Evolutionary conservation across 2,888 invertebrate species (phyloP), one percentile per base, ranked within the genome.

Genomic region (Chrysodeixis includens): DNA sequence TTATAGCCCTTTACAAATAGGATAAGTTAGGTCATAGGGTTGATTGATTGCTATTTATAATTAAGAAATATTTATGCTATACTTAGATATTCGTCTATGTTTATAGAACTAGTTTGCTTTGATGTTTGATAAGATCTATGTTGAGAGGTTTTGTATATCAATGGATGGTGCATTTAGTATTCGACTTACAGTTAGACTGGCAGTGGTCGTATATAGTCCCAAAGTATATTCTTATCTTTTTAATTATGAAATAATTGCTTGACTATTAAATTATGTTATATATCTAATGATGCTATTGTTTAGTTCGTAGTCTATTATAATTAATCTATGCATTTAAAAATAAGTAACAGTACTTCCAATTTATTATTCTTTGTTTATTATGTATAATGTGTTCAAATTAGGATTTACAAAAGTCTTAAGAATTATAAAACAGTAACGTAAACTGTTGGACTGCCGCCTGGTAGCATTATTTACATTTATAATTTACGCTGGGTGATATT

Each of bases 401-500:
- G 74, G 55, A 79, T 70, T 76, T 72, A 82, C 44, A 57, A 54
- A 69, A 54, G 53, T 71, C 35, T 65, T 40, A 56, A 30, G 52
- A 53, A 59, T 60, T 73, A 58, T 68, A 79, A 72, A 69, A 75
- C 58, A 60, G 44, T 78, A 78, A 74, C 74, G 66, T 71, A 70
- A 71, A 75, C 59, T 71, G 69, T 74, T 74, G 62, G 77, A 75
- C 76, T 75, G 70, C 72, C 76, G 70, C 71, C 74, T 78, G 78
- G 82, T 78, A 80, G 70, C 62, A 69, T 71, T 77, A 76, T 77
- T 76, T 76, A 78, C 64, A 74, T 66, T 69, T 78, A 74, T 79
- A 78, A 73, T 76, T 81, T 82, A 79, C 72, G 81, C 77, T 76
- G 79, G 75, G 87, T 86, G 86, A 86, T 86, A 86, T 86, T 83